Evolutionary conservation across 2,113 vertebrate species (phyloP).

Genomic region (Oceanodroma tethys): DNA sequence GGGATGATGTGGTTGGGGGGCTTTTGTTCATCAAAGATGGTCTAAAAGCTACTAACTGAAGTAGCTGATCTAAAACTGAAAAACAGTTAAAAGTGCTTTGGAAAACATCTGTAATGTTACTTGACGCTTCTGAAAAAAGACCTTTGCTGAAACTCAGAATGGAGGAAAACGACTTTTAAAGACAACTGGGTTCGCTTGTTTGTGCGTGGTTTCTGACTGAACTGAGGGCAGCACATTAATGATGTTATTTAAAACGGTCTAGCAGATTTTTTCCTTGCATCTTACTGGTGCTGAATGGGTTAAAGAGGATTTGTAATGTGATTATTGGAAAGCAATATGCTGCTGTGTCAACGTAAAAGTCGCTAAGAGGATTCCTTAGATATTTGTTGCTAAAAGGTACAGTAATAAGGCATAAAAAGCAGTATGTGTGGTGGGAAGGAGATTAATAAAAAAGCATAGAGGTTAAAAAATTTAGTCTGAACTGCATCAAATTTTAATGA

Average conservation of each 20-base stretch:
- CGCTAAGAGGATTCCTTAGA: slow-evolving; percentile 75
- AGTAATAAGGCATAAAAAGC: slow-evolving; percentile 78
- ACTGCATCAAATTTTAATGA: slow-evolving; percentile 80
- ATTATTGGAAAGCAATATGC: slow-evolving; percentile 67
- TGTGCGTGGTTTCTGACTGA: neutral
- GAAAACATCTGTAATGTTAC: neutral
- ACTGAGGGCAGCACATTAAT: neutral
- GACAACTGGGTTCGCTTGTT: neutral
- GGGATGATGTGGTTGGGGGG: neutral
- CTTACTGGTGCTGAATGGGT: slow-evolving; percentile 9
- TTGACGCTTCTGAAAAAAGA: neutral
- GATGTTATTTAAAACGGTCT: neutral
- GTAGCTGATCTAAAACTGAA: neutral
- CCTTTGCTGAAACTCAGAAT: neutral
- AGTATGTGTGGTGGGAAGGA: slow-evolving; percentile 67
- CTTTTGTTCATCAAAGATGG: neutral
- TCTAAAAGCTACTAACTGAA: neutral
- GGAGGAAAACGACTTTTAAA: neutral
- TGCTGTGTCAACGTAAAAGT: slow-evolving; percentile 65
- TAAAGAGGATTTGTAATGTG: slow-evolving; percentile 68
- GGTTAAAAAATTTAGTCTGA: slow-evolving; percentile 77
- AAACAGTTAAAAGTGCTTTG: neutral
- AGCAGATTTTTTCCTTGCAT: neutral
- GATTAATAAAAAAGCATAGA: slow-evolving; percentile 80
- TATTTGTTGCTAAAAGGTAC: slow-evolving; percentile 74